These are phyloP conservation scores for Pagrus major DNA, from an alignment of 2,113 vertebrate species.

Conservation along the genomic window DNA sequence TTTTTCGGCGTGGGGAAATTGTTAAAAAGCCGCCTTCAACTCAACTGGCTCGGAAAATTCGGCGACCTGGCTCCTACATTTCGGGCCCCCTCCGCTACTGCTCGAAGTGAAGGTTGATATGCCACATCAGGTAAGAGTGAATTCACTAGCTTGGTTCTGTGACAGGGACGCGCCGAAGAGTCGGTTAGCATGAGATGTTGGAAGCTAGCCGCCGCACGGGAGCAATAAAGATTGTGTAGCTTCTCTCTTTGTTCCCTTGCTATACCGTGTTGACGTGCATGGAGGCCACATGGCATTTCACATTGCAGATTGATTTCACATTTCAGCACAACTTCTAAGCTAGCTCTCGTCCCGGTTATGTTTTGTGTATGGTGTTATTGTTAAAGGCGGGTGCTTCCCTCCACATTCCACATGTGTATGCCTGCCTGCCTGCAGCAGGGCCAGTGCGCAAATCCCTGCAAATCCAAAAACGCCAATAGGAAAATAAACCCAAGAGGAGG, in stretches of 20 bases:
- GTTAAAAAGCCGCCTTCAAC: constrained; percentile 50
- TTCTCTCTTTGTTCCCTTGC: constrained; percentile 45
- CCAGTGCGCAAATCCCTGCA: constrained; percentile 52
- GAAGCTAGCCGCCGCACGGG: constrained; percentile 30
- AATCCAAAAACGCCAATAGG: constrained; percentile 3
- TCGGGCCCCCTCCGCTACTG: constrained; percentile 44
- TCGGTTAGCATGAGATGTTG: constrained; percentile 14
- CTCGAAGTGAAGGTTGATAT: constrained; percentile 79
- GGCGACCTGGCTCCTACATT: constrained; percentile 59
- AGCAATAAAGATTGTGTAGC: neutral
- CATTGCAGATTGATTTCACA: constrained; percentile 18
- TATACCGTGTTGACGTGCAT: constrained; percentile 15
- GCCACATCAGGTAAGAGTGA: constrained; percentile 81
- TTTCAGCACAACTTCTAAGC: constrained; percentile 38
- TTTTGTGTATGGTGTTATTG: constrained; percentile 62
- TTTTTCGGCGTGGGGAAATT: constrained; percentile 61
- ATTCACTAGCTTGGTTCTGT: neutral
- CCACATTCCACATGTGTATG: constrained; percentile 73
- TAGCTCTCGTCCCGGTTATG: constrained; percentile 19
- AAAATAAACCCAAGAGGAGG: constrained; percentile 4
- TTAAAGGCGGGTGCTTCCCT: constrained; percentile 66
- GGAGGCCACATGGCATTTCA: constrained; percentile 33
- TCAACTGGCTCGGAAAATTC: constrained; percentile 51
- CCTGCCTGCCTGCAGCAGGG: constrained; percentile 44
- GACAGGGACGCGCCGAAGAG: neutral